These are phyloP conservation scores for Xenentodon cancila DNA, from an alignment of 2,797 vertebrate genomes.

Conservation along the genomic window DNA sequence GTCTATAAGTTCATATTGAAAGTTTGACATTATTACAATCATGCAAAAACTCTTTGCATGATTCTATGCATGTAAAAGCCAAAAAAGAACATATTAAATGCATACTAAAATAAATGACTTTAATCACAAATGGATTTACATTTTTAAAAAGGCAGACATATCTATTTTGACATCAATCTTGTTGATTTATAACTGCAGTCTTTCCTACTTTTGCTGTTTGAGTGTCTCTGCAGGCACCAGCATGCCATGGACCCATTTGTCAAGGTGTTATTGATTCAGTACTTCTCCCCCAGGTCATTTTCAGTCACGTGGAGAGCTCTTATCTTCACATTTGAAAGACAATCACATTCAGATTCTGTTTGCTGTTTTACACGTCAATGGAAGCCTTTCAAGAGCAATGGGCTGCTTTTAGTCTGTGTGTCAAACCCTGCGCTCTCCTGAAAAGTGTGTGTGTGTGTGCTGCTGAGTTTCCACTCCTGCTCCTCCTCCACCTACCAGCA, in stretches of 20 bases:
- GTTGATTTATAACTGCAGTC: neutral
- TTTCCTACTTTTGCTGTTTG: slow-evolving; percentile 8
- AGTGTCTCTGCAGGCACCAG: slow-evolving; percentile 51
- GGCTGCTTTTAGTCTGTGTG: slow-evolving; percentile 52
- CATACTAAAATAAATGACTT: too few species aligned
- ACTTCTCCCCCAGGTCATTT: slow-evolving; percentile 73
- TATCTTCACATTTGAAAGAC: slow-evolving; percentile 82
- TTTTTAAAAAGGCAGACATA: neutral
- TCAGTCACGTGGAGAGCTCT: slow-evolving; percentile 71
- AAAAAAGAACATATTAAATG: too few species aligned
- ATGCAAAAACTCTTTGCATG: too few species aligned
- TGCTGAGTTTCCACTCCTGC: slow-evolving; percentile 9
- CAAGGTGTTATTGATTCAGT: slow-evolving; percentile 76
- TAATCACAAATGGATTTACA: neutral
- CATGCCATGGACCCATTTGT: slow-evolving; percentile 67
- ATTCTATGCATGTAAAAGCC: too few species aligned
- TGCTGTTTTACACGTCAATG: slow-evolving; percentile 84
- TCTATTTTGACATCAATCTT: neutral
- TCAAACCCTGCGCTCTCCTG: slow-evolving; percentile 54
- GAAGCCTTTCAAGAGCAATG: slow-evolving; percentile 60
- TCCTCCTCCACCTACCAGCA: slow-evolving; percentile 24
- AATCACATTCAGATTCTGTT: slow-evolving; percentile 77
- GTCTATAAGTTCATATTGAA: too few species aligned
- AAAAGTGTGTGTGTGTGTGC: slow-evolving; percentile 37
- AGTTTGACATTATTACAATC: too few species aligned